These are phyloP conservation scores for Myathropa florea DNA, from an alignment of 2,888 invertebrate species.

Conservation along the genomic window DNA sequence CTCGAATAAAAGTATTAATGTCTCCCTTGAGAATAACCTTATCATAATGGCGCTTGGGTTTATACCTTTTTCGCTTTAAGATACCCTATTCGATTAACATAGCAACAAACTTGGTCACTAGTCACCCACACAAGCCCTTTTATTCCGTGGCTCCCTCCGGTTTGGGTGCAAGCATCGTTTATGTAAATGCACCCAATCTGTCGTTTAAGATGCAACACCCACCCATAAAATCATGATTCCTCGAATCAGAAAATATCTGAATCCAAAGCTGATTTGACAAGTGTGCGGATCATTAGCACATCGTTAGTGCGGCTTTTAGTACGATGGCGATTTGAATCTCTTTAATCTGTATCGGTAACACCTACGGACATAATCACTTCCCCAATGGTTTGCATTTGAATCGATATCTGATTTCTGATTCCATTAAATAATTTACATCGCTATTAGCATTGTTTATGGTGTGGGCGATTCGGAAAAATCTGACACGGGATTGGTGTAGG, in stretches of 20 bases:
- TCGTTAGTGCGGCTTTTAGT: slow-evolving; percentile 8
- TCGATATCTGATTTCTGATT: slow-evolving; percentile 13
- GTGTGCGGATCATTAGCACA: slow-evolving; percentile 5
- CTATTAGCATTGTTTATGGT: background rate
- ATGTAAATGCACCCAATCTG: background rate
- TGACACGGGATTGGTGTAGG: background rate
- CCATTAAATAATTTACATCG: background rate
- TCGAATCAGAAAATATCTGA: background rate
- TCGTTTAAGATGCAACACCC: background rate
- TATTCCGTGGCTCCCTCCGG: background rate
- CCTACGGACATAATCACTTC: background rate
- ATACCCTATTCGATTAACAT: too few relatives aligned
- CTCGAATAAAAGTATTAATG: background rate
- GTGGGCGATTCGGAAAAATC: background rate
- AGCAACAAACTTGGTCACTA: background rate
- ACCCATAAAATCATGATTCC: background rate
- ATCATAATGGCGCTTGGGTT: background rate
- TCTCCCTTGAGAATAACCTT: background rate
- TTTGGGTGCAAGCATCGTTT: background rate
- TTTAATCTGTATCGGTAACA: background rate
- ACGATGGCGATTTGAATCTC: background rate
- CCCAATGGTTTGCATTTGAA: background rate
- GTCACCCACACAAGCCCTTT: background rate
- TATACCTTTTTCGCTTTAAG: too few relatives aligned
- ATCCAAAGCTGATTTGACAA: background rate